Conservation (phyloP, 2,113 vertebrate genomes). For the Eurystomus gularis region DNA sequence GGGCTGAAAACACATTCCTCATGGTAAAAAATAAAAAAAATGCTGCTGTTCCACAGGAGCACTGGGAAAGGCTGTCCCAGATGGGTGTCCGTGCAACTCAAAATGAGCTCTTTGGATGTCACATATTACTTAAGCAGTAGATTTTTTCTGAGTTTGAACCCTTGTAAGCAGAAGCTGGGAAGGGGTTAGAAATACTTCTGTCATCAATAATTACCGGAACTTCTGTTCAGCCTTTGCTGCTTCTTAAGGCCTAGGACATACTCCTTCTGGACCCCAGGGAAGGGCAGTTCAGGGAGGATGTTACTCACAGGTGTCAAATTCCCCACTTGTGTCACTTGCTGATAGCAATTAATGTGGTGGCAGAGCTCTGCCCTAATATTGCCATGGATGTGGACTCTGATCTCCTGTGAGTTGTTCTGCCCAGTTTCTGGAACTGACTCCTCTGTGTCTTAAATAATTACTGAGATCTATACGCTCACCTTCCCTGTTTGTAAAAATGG, state of each 20-base stretch:
- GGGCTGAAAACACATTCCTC: background rate
- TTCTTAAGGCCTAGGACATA: background rate
- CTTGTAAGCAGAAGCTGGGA: constrained; percentile 32
- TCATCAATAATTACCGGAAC: background rate
- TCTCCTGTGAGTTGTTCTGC: background rate
- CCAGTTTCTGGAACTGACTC: background rate
- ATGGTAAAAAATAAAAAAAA: background rate
- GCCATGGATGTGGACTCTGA: background rate
- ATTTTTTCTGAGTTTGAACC: constrained; percentile 8
- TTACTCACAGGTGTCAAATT: background rate
- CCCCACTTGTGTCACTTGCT: background rate
- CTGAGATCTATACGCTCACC: background rate
- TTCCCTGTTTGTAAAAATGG: background rate
- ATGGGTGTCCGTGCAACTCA: background rate
- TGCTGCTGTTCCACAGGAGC: constrained; percentile 10
- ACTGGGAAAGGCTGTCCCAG: constrained; percentile 29
- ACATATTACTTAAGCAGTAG: background rate
- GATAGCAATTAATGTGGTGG: background rate
- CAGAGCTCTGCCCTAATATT: background rate
- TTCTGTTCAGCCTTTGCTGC: background rate
- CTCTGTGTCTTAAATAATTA: constrained; percentile 6
- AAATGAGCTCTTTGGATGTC: background rate
- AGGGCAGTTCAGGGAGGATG: background rate
- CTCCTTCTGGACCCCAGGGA: background rate
- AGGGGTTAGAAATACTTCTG: background rate